phyloP scores from a whole-genome alignment of 2,888 invertebrate genomes.

The Cheilosia pagana region DNA sequence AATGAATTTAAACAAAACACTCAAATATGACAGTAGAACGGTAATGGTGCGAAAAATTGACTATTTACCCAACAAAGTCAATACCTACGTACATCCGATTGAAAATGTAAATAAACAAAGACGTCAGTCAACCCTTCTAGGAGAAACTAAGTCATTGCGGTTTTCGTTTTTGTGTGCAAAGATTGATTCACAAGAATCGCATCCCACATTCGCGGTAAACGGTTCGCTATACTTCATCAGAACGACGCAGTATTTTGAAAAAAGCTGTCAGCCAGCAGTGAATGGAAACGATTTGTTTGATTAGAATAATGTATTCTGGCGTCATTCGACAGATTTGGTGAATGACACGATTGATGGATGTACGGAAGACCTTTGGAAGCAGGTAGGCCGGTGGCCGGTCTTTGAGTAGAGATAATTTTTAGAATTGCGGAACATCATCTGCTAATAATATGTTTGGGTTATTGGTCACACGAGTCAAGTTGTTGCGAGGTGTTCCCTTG shows the following conservation, averaged over 20 bases:
- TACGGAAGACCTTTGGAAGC: slow-evolving; percentile 1
- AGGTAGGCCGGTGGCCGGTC: neutral
- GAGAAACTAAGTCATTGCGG: slow-evolving; percentile 6
- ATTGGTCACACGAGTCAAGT: too few species aligned
- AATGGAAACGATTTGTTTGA: neutral
- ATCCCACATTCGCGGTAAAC: slow-evolving; percentile 3
- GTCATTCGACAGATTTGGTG: slow-evolving; percentile 44
- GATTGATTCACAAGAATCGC: neutral
- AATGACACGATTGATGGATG: slow-evolving; percentile 40
- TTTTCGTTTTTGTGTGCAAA: neutral
- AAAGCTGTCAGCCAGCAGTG: neutral
- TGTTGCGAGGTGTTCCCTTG: too few species aligned
- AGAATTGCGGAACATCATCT: slow-evolving; percentile 3
- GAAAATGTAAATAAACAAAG: slow-evolving; percentile 13
- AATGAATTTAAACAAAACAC: slow-evolving; percentile 13
- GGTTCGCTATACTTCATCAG: neutral
- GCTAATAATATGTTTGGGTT: too few species aligned
- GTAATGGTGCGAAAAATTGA: slow-evolving; percentile 57
- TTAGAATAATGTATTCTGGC: slow-evolving; percentile 19
- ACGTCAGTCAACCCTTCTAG: slow-evolving; percentile 6
- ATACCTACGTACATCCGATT: slow-evolving; percentile 17
- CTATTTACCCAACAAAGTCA: slow-evolving; percentile 12
- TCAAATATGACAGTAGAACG: neutral
- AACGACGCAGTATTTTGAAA: neutral
- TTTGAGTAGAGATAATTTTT: neutral